Conservation (phyloP, 2,113 vertebrate species). For the Paratilapia polleni region DNA sequence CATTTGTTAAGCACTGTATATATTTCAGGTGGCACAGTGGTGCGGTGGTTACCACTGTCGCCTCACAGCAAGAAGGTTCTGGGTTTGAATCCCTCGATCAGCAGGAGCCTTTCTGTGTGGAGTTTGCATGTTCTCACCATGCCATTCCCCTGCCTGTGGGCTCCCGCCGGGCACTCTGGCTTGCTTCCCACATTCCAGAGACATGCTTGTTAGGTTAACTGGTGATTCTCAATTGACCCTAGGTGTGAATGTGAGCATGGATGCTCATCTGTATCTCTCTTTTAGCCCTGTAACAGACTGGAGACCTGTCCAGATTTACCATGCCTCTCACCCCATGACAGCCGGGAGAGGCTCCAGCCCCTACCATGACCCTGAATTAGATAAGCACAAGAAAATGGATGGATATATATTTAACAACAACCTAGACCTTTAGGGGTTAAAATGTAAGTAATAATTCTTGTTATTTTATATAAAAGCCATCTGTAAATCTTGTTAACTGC, state of each 20-base stretch:
- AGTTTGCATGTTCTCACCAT: background rate
- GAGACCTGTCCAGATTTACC: background rate
- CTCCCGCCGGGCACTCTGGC: background rate
- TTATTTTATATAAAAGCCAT: background rate
- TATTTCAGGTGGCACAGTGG: background rate
- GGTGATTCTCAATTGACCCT: background rate
- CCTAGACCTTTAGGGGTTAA: background rate
- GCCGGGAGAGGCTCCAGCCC: background rate
- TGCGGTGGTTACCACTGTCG: no score
- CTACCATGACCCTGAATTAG: background rate
- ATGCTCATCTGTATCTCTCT: background rate
- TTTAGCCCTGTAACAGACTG: background rate
- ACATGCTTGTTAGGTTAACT: background rate
- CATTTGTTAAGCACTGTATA: no score
- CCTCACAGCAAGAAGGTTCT: background rate
- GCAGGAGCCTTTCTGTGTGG: background rate
- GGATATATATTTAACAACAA: background rate
- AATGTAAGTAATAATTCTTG: background rate
- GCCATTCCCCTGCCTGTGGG: background rate
- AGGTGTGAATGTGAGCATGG: background rate
- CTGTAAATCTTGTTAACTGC: no score
- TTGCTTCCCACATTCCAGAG: background rate
- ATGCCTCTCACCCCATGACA: background rate
- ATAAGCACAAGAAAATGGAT: background rate
- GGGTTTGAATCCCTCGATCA: background rate